Base-by-base conservation (phyloP, 2,888 invertebrate genomes). In the Actias luna region DNA sequence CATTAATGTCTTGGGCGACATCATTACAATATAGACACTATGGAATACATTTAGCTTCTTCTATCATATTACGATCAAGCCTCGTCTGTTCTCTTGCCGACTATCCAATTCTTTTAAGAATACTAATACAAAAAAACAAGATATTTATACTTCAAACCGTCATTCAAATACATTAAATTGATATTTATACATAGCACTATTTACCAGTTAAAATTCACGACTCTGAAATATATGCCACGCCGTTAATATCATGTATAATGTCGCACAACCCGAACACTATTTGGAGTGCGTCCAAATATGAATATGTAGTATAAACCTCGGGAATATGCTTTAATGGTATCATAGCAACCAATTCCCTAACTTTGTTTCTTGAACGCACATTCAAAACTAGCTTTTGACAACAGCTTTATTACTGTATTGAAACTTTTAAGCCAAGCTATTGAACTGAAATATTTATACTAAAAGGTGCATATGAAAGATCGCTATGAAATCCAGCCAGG, bases 231-330 rank as follows among this genome's bases (percentile, higher is more conserved):
- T 85, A 84, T 82, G 78, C 78, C 63, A 66, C 63, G 68, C 69
- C 78, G 75, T 85, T 83, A 84, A 85, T 85, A 87, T 82, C 79
- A 76, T 76, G 77, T 75, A 55, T 55, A 55, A 55, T 75, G 74
- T 46, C 73, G 71, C 71, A 69, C 72, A 76, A 74, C 46, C 71
- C 75, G 64, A 76, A 83, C 80, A 82, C 85, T 83, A 86, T 87
- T 88, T 88, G 88, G 88, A 87, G 69, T 75, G 72, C 68, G 71
- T 85, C 88, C 88, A 88, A 86, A 84, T 82, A 81, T 82, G 81
- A 79, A 87, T 84, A 84, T 84, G 85, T 82, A 82, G 85, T 84
- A 85, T 82, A 82, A 69, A 66, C 64, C 65, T 69, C 69, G 68
- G 70, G 35, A 62, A 59, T 76, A 76, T 71, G 74, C 75, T 74